These are phyloP conservation scores for Endomychus coccineus DNA, from an alignment of 2,888 invertebrate genomes.

Conservation along the genomic window DNA sequence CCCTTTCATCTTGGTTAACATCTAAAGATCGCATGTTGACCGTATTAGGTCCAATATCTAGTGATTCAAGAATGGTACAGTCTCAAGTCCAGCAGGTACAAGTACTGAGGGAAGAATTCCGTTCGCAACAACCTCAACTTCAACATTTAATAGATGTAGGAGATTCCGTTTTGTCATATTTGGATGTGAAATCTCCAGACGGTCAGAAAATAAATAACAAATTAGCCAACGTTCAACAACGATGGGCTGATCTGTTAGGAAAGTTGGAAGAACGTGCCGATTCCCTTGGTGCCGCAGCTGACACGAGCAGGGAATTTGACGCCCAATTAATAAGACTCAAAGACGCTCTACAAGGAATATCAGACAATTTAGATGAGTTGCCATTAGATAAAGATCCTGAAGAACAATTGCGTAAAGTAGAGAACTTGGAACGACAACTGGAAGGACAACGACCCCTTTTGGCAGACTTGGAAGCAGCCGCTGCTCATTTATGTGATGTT, in stretches of 20 bases:
- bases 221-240: constrained; percentile 60
- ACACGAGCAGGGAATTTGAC: constrained; percentile 89
- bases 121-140: constrained; percentile 84
- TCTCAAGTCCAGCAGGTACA: constrained; percentile 93
- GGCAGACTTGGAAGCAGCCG: constrained; percentile 84
- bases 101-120: constrained; percentile 91
- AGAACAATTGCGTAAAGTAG: constrained; percentile 79
- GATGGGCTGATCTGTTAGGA: constrained; percentile 72
- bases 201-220: constrained; percentile 62
- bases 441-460: constrained; percentile 83
- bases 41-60: constrained; percentile 91
- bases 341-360: constrained; percentile 80
- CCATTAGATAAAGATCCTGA: constrained; percentile 76
- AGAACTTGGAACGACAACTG: constrained; percentile 78
- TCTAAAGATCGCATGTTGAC: constrained; percentile 95
- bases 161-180: constrained; percentile 59
- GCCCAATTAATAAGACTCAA: constrained; percentile 74
- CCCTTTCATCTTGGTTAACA: constrained; percentile 76
- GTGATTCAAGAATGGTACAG: constrained; percentile 91
- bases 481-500: constrained; percentile 78
- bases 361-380: constrained; percentile 78
- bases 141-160: constrained; percentile 78
- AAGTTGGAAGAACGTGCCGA: constrained; percentile 84
- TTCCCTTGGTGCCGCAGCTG: constrained; percentile 83
- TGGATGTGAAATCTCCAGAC: constrained; percentile 51